phyloP scores from a whole-genome alignment of 2,113 vertebrate genomes.

The Brienomyrus longianalis region DNA sequence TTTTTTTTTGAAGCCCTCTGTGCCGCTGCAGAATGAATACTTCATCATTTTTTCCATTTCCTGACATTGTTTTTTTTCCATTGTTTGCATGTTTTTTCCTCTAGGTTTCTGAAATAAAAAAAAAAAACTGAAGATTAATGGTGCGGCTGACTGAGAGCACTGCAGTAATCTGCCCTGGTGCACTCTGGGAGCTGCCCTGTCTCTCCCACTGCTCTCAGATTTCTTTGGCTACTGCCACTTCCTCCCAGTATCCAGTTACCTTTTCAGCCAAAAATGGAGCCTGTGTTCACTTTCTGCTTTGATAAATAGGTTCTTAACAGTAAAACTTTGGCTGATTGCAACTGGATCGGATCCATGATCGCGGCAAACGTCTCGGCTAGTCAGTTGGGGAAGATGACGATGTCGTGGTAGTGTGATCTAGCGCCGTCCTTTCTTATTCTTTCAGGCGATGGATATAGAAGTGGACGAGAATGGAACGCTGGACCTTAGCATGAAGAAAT shows the following conservation, averaged over 20 bases:
- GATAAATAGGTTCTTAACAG: neutral
- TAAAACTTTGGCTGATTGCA: neutral
- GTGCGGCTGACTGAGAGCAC: conserved; percentile 41
- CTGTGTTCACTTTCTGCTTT: neutral
- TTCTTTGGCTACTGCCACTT: neutral
- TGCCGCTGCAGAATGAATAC: conserved; percentile 46
- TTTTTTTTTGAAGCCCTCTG: conserved; percentile 49
- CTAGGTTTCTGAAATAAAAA: conserved; percentile 36
- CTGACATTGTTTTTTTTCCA: conserved; percentile 39
- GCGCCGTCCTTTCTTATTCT: neutral
- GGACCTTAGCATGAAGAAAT: conserved; percentile 96
- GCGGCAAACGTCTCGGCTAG: neutral
- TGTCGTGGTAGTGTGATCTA: neutral
- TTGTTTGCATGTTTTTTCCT: conserved; percentile 40
- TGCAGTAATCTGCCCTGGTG: conserved; percentile 40
- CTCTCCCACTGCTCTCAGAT: neutral
- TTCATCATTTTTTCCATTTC: conserved; percentile 58
- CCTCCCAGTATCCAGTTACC: neutral
- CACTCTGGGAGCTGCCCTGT: conserved; percentile 45
- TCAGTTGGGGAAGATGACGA: neutral
- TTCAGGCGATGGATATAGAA: conserved; percentile 83
- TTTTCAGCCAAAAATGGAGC: neutral
- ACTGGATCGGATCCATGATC: neutral
- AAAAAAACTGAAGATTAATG: conserved; percentile 52
- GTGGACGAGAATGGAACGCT: conserved; percentile 96